Percentiles rank a stretch among this genome's conserved stretches.
Evolutionary conservation across 2,113 vertebrate genomes (phyloP).

Genomic region (Dascyllus trimaculatus): DNA sequence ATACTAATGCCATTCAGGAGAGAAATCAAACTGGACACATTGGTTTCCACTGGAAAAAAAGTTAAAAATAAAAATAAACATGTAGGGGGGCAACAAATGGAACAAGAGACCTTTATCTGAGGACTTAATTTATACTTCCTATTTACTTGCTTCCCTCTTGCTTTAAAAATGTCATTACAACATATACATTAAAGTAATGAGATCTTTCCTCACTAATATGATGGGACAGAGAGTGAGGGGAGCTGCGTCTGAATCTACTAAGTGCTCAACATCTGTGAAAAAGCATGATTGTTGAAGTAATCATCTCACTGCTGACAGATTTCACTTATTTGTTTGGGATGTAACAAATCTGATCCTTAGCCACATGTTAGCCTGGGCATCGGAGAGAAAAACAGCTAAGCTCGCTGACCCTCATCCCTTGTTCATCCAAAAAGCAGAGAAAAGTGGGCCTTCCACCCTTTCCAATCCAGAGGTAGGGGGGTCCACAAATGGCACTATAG

Average conservation of each 20-base stretch:
- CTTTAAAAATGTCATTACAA: conserved; percentile 69
- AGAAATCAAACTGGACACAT: conserved; percentile 86
- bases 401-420: conserved; percentile 45
- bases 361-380: conserved; percentile 15
- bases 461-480: conserved; percentile 45
- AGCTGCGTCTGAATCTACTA: conserved; percentile 63
- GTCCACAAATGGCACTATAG: conserved; percentile 76
- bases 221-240: conserved; percentile 36
- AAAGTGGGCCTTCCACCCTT: conserved; percentile 56
- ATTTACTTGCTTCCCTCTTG: conserved; percentile 73
- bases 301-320: conserved; percentile 9
- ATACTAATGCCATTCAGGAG: conserved; percentile 93
- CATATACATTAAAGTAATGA: conserved; percentile 60
- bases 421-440: conserved; percentile 47
- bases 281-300: conserved; percentile 32
- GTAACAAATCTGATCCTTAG: conserved; percentile 31
- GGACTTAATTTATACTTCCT: conserved; percentile 52
- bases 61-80: conserved; percentile 74
- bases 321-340: conserved; percentile 22
- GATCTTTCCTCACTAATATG: conserved; percentile 44
- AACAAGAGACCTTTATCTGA: conserved; percentile 77
- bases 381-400: conserved; percentile 43
- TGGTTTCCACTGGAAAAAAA: conserved; percentile 84
- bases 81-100: conserved; percentile 83
- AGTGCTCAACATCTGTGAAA: conserved; percentile 72